Evolutionary conservation across 2,797 vertebrate species (phyloP).

Genomic region (Notolepis coatsorum): DNA sequence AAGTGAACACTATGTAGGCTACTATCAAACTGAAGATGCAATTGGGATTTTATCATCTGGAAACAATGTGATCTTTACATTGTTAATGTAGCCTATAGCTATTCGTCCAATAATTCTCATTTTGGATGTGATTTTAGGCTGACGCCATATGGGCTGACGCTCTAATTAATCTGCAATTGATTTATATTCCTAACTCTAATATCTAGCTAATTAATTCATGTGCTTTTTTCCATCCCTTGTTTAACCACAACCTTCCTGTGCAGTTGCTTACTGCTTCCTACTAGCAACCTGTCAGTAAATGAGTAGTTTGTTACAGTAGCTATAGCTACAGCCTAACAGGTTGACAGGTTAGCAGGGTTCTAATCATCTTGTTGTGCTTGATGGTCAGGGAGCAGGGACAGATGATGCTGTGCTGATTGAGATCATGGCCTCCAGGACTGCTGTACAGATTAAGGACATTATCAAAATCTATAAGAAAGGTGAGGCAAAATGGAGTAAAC

Average conservation of each 20-base stretch:
- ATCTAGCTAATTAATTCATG: too few species aligned
- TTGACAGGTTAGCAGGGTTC: too few species aligned
- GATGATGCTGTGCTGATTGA: constrained; percentile 92
- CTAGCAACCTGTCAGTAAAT: too few species aligned
- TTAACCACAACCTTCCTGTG: too few species aligned
- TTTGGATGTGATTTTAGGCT: too few species aligned
- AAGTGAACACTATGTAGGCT: neutral
- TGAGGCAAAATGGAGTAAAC: constrained; percentile 46
- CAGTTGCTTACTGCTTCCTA: neutral
- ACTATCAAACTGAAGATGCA: neutral
- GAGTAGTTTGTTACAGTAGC: too few species aligned
- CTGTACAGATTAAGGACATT: constrained; percentile 84
- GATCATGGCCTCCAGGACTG: constrained; percentile 93
- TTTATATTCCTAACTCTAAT: too few species aligned
- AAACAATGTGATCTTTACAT: constrained; percentile 7
- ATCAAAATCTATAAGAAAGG: constrained; percentile 92
- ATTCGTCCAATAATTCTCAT: too few species aligned
- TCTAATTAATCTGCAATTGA: too few species aligned
- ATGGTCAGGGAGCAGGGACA: constrained; percentile 92
- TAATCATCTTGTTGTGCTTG: constrained; percentile 30
- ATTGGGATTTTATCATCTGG: neutral
- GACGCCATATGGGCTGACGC: too few species aligned
- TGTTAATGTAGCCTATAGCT: constrained; percentile 9
- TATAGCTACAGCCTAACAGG: too few species aligned
- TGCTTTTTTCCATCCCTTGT: neutral